A percentile compares a stretch with the other conserved stretches of the same genome.
Evolutionary conservation across 2,113 vertebrate genomes (phyloP).

Genomic region (Andinoacara biseriatus): DNA sequence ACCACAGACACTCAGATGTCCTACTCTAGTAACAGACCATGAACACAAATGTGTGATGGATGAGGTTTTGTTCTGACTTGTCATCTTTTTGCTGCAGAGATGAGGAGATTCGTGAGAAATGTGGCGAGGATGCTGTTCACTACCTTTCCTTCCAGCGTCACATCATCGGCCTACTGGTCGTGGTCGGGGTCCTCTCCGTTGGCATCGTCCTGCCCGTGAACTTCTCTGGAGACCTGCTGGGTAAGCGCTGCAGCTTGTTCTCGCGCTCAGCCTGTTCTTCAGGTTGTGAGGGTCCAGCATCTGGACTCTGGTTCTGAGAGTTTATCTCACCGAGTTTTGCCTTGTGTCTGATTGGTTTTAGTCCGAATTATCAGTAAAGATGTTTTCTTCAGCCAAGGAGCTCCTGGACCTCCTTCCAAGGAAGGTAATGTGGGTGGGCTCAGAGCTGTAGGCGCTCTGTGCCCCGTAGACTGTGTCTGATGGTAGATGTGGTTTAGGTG

Average conservation of each 20-base stretch:
- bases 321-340: slow-evolving; percentile 4
- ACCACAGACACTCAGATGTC: not conserved
- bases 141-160: slow-evolving; percentile 98
- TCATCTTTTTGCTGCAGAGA: slow-evolving; percentile 79
- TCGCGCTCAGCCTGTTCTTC: not conserved
- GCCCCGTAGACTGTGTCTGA: not conserved
- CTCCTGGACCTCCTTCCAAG: slow-evolving; percentile 64
- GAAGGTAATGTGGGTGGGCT: slow-evolving; percentile 65
- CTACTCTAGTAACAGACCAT: not conserved
- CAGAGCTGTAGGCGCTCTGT: not conserved
- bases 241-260: slow-evolving; percentile 72
- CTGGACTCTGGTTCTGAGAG: not conserved
- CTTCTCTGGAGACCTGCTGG: slow-evolving; percentile 97
- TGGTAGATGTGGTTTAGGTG: slow-evolving; percentile 27
- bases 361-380: slow-evolving; percentile 73
- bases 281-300: not conserved
- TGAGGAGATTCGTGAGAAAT: slow-evolving; percentile 96
- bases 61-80: not conserved
- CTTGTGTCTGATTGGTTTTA: slow-evolving; percentile 60
- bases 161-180: slow-evolving; percentile 97
- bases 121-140: slow-evolving; percentile 93
- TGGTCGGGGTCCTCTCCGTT: slow-evolving; percentile 91
- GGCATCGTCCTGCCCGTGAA: slow-evolving; percentile 96
- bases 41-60: not conserved
- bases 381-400: slow-evolving; percentile 57